Conservation (phyloP, 1,140 invertebrate species). For the Tetramorium parvispinum region DNA sequence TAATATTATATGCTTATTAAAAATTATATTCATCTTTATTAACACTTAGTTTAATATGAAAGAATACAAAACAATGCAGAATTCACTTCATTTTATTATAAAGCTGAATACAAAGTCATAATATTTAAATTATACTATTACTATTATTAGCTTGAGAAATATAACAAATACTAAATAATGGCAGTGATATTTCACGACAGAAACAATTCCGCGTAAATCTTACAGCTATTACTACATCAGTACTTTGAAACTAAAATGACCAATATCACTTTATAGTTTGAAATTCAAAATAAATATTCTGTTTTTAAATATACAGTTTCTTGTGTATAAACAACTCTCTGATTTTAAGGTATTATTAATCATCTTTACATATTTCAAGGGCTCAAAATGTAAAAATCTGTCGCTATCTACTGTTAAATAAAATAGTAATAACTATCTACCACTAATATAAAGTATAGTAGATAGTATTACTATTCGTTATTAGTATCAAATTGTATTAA, state of each 20-base stretch:
- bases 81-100: conserved; percentile 71
- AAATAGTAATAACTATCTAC: conserved; percentile 6
- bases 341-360: neutral
- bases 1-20: neutral
- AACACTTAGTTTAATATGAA: neutral
- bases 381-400: neutral
- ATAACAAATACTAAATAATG: conserved; percentile 73
- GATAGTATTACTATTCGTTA: neutral
- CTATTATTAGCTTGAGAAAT: conserved; percentile 41
- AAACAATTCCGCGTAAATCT: conserved; percentile 47
- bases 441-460: neutral
- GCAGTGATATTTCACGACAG: conserved; percentile 69
- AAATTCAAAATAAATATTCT: conserved; percentile 5
- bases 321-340: neutral
- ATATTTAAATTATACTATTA: conserved; percentile 72
- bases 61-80: neutral
- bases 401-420: neutral
- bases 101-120: conserved; percentile 65
- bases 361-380: neutral
- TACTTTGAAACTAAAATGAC: neutral
- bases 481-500: conserved; percentile 23
- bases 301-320: neutral
- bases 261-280: neutral
- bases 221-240: conserved; percentile 30
- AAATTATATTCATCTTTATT: neutral